These are phyloP conservation scores for Sarotherodon lohbergeri DNA, from an alignment of 2,113 vertebrate species.

Conservation along the genomic window DNA sequence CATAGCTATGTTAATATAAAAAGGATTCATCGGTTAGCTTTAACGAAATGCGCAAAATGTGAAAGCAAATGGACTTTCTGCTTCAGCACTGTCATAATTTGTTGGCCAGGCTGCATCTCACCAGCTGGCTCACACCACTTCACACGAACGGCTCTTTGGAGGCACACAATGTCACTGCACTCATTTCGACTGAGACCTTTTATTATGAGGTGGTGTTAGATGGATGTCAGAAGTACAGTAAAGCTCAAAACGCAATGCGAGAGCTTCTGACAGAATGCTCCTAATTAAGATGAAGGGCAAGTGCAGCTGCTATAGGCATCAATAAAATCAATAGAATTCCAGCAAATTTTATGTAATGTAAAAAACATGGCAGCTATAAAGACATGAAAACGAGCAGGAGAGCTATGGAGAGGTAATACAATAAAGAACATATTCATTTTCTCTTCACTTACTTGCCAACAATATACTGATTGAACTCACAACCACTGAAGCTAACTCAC, in stretches of 20 bases:
- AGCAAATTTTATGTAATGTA: neutral
- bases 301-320: neutral
- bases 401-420: neutral
- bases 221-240: neutral
- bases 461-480: neutral
- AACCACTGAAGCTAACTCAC: neutral
- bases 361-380: neutral
- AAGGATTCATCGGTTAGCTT: neutral
- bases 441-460: neutral
- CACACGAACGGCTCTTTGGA: conserved; percentile 29
- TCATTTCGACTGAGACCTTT: neutral
- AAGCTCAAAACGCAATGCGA: neutral
- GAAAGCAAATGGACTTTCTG: neutral
- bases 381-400: neutral
- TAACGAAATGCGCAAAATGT: neutral
- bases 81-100: neutral
- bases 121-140: neutral
- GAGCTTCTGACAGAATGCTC: neutral
- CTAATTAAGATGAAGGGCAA: conserved; percentile 41
- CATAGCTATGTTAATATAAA: neutral
- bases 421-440: neutral
- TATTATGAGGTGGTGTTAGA: neutral
- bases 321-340: neutral
- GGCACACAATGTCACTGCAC: neutral
- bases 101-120: neutral